These are phyloP conservation scores for Plectropomus leopardus DNA, from an alignment of 2,113 vertebrate species.

Conservation along the genomic window DNA sequence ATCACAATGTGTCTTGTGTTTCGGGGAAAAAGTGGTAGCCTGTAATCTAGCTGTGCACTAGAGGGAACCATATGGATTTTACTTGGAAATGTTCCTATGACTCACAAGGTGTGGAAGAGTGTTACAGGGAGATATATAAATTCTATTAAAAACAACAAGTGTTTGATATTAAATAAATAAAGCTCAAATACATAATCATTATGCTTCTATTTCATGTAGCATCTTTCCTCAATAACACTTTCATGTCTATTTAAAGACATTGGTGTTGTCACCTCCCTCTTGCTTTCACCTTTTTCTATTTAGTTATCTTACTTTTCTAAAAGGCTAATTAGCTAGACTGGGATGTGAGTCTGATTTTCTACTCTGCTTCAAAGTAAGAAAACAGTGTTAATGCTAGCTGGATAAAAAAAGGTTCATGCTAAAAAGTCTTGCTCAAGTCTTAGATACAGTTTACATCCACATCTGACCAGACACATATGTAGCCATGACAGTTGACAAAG, in stretches of 20 bases:
- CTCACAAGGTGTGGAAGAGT: neutral
- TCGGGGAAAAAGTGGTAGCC: neutral
- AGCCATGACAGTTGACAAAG: no score
- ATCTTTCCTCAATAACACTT: neutral
- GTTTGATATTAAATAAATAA: no score
- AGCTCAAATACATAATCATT: neutral
- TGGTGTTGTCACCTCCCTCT: neutral
- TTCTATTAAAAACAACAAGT: neutral
- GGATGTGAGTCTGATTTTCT: no score
- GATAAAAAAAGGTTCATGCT: no score
- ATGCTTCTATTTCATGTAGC: neutral
- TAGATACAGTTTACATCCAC: no score
- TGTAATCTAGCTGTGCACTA: conserved; percentile 28
- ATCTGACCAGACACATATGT: no score
- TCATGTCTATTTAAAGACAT: neutral
- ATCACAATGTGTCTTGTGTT: conserved; percentile 29
- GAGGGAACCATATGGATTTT: conserved; percentile 44
- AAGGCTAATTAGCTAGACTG: no score
- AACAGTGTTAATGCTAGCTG: neutral
- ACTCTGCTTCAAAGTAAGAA: no score
- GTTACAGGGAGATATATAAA: neutral
- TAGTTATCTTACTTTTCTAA: no score
- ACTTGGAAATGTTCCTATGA: conserved; percentile 18
- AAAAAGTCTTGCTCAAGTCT: no score
- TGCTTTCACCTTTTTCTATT: neutral